Evolutionary conservation across 2,797 vertebrate species (phyloP).

Genomic region (Eulemur rubriventer): DNA sequence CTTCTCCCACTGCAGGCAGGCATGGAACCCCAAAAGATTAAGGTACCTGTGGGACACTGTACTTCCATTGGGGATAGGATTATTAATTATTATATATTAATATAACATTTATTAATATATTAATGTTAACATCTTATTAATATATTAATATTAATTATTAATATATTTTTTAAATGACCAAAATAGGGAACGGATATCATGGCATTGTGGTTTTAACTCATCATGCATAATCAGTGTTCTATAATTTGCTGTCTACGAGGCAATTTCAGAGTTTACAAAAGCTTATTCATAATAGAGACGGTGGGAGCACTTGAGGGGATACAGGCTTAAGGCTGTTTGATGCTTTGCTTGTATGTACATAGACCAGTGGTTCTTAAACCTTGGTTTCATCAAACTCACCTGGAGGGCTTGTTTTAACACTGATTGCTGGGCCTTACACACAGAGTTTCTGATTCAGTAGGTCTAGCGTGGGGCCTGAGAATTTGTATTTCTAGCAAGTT

Average conservation of each 20-base stretch:
- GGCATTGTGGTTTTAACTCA: background rate
- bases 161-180: background rate
- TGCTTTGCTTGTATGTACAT: background rate
- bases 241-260: background rate
- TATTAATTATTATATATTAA: too few species aligned
- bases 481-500: background rate
- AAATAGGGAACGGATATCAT: background rate
- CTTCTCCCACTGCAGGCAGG: background rate
- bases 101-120: too few species aligned
- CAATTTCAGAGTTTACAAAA: background rate
- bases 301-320: background rate
- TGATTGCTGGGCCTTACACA: background rate
- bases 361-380: background rate
- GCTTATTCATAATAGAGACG: background rate
- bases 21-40: background rate
- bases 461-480: background rate
- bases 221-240: background rate
- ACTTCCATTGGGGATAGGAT: background rate
- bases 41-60: background rate
- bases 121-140: too few species aligned
- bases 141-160: too few species aligned
- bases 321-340: background rate
- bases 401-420: background rate
- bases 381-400: background rate
- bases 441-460: background rate